These are phyloP conservation scores for Hetaerina americana DNA, from an alignment of 1,140 invertebrate genomes.

Conservation along the genomic window DNA sequence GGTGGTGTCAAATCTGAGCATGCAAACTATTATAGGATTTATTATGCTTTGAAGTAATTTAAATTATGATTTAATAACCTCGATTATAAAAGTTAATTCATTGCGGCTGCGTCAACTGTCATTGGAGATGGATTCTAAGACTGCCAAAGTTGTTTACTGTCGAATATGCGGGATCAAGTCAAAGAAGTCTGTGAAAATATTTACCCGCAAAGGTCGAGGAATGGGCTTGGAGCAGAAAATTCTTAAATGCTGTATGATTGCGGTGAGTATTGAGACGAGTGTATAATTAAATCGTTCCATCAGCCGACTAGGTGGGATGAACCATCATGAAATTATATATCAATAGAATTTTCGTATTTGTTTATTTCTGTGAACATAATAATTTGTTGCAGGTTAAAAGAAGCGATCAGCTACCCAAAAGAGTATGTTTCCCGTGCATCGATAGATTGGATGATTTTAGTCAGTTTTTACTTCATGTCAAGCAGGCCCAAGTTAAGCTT, in stretches of 20 bases:
- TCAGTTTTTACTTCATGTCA: neutral
- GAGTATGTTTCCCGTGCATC: neutral
- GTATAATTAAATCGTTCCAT: neutral
- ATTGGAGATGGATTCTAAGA: too few species aligned
- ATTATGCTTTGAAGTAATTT: too few species aligned
- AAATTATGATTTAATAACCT: too few species aligned
- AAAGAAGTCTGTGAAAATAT: neutral
- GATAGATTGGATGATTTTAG: neutral
- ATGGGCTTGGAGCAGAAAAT: neutral
- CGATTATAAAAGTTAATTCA: too few species aligned
- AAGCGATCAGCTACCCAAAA: neutral
- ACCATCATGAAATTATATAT: too few species aligned
- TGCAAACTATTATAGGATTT: too few species aligned
- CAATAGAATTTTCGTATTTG: too few species aligned
- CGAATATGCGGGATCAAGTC: neutral
- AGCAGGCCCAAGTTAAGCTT: neutral
- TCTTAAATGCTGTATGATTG: neutral
- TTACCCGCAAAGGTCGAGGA: neutral
- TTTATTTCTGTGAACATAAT: too few species aligned
- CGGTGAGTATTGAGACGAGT: too few species aligned
- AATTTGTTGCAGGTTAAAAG: neutral
- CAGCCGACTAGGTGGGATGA: too few species aligned
- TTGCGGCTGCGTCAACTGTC: too few species aligned
- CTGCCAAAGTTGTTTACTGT: neutral
- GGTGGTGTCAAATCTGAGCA: too few species aligned